These are phyloP conservation scores for Volucella bombylans DNA, from an alignment of 2,888 invertebrate species.

Conservation along the genomic window DNA sequence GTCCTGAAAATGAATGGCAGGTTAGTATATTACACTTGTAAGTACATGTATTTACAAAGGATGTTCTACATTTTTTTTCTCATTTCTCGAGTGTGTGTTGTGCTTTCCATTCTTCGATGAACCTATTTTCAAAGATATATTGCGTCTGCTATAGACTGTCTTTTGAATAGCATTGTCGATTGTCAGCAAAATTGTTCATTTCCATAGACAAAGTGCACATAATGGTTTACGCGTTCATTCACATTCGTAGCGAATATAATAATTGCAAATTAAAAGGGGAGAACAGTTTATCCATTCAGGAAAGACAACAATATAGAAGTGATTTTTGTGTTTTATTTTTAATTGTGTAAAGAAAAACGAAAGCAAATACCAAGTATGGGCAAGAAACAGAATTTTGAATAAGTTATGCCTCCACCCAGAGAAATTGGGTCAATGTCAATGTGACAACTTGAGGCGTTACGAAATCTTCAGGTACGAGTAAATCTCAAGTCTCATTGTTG, in stretches of 20 bases:
- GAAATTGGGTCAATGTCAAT: conserved; percentile 64
- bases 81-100: not conserved
- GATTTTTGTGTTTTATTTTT: conserved; percentile 23
- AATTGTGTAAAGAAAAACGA: conserved; percentile 40
- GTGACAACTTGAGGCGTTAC: conserved; percentile 43
- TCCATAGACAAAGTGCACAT: conserved; percentile 18
- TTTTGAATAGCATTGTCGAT: too few relatives aligned
- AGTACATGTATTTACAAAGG: conserved; percentile 32
- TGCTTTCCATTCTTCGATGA: not conserved
- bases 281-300: not conserved
- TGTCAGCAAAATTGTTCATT: too few relatives aligned
- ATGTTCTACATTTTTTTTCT: not conserved
- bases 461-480: conserved; percentile 3
- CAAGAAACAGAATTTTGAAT: conserved; percentile 27
- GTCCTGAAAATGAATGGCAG: not conserved
- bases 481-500: conserved; percentile 9
- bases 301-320: conserved; percentile 8
- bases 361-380: not conserved
- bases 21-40: not conserved
- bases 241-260: conserved; percentile 31
- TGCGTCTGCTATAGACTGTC: too few relatives aligned
- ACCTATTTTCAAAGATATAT: not conserved
- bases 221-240: not conserved
- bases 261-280: conserved; percentile 49
- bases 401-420: conserved; percentile 28